These are phyloP conservation scores for Erpobdella octoculata DNA, from an alignment of 2,888 invertebrate species.

Conservation along the genomic window DNA sequence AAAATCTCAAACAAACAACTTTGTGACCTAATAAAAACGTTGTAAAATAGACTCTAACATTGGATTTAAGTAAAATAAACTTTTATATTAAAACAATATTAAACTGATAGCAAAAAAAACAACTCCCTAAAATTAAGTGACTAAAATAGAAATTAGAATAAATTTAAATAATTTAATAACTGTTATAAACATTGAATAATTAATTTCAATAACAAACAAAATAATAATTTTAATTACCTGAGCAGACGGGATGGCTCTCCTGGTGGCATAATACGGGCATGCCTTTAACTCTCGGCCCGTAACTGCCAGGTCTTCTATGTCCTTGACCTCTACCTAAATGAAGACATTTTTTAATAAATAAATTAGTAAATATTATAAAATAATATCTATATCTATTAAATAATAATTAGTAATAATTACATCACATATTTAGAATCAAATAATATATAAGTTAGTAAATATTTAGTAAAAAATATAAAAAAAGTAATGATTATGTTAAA, in stretches of 20 bases:
- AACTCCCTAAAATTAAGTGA: background rate
- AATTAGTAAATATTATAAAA: too few species aligned
- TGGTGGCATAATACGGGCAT: constrained; percentile 87
- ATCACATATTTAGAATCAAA: too few species aligned
- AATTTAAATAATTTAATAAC: background rate
- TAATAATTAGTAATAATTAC: too few species aligned
- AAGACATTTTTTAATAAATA: too few species aligned
- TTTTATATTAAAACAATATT: too few species aligned
- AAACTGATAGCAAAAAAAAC: background rate
- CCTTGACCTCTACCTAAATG: constrained; percentile 57
- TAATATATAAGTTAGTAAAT: too few species aligned
- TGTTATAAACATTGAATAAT: background rate
- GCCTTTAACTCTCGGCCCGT: constrained; percentile 58
- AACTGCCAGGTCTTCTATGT: constrained; percentile 76
- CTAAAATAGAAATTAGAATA: background rate
- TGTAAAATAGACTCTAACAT: background rate
- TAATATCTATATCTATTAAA: too few species aligned
- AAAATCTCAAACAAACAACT: background rate
- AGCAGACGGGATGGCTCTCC: constrained; percentile 72
- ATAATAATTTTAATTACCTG: constrained; percentile 58
- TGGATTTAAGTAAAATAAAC: background rate
- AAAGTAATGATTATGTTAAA: too few species aligned
- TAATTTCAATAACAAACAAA: too few species aligned
- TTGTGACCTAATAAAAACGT: background rate
- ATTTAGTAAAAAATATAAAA: too few species aligned